A percentile compares a stretch with the other conserved stretches of the same genome.
phyloP scores from a whole-genome alignment of 2,888 invertebrate genomes.

The Iselma pallidipennis region DNA sequence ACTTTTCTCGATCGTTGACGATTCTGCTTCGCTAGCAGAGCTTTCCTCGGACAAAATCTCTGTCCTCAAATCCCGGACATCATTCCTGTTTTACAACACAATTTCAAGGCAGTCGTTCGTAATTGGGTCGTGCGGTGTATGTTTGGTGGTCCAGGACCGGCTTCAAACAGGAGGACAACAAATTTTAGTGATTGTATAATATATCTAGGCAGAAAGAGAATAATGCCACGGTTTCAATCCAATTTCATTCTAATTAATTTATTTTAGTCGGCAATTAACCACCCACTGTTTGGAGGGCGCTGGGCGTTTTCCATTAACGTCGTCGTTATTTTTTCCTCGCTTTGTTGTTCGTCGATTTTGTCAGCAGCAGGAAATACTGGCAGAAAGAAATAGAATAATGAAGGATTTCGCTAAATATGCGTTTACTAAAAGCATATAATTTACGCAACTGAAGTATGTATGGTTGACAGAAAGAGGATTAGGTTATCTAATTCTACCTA shows the following conservation, averaged over 20 bases:
- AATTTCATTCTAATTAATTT: conserved; percentile 18
- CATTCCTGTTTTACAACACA: conserved; percentile 1
- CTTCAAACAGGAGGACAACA: not conserved
- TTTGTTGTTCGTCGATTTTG: not conserved
- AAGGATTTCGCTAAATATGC: no score
- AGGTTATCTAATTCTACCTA: conserved; percentile 9
- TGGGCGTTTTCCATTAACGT: conserved; percentile 1
- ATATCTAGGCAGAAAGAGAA: not conserved
- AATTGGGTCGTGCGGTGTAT: not conserved
- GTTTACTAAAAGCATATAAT: not conserved
- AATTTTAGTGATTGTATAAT: not conserved
- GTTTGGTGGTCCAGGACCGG: not conserved
- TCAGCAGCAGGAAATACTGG: not conserved
- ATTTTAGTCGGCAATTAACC: conserved; percentile 20
- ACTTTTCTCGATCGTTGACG: not conserved
- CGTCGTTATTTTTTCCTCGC: not conserved
- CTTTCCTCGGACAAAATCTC: not conserved
- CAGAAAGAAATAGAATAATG: conserved; percentile 1
- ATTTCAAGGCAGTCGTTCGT: not conserved
- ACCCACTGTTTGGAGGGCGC: conserved; percentile 6
- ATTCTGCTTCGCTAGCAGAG: not conserved
- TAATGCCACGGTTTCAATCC: conserved; percentile 3
- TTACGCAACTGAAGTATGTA: no score
- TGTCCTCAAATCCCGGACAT: not conserved
- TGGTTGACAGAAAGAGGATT: no score